Evolutionary conservation across 1,140 invertebrate species (phyloP), one percentile per base, ranked within the genome.

Genomic region (Drosophila malerkotliana): DNA sequence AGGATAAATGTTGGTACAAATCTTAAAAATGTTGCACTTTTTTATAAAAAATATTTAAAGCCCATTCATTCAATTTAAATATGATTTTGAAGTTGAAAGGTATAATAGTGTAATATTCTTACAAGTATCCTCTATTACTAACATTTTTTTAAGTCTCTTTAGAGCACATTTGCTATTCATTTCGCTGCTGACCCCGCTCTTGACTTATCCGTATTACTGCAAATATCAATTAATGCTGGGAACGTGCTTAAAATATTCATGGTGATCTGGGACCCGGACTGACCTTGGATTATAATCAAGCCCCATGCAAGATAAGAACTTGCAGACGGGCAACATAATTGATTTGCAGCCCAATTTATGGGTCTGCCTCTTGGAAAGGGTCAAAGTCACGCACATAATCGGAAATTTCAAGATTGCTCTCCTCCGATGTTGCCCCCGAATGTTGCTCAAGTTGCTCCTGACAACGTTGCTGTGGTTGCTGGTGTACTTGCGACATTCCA

Each of bases 141-240:
- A 63, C 32, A 41, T 63, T 63, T 63, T 37, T 7, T 3, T 12
- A 32, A 15, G 28, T 15, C 14, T n/a, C 6, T 39, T 1, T 5
- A 7, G 7, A n/a, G 52, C 73, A 77, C 77, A 84, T 85, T 84
- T 75, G 61, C 78, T 75, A 85, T 85, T 87, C 81, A 85, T 85
- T 87, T 87, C 78, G 69, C 53, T 60, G 47, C 60, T 72, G 81
- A 55, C 44, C 75, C 67, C 69, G 73, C 24, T 71, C 74, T 75
- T 87, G 82, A 77, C 81, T 85, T 87, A 82, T 75, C 69, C 74
- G 81, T 85, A 85, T 85, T 87, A 82, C 79, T 88, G 83, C 83
- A 87, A 87, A 87, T 87, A 88, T 87, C 83, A 87, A 87, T 87
- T 87, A 87, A 87, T 88, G 83, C 79, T 59, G 34, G 41, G 72